Evolutionary conservation across 2,888 invertebrate species (phyloP), one percentile per base, ranked within the genome.

Genomic region (Pachydiplax longipennis): DNA sequence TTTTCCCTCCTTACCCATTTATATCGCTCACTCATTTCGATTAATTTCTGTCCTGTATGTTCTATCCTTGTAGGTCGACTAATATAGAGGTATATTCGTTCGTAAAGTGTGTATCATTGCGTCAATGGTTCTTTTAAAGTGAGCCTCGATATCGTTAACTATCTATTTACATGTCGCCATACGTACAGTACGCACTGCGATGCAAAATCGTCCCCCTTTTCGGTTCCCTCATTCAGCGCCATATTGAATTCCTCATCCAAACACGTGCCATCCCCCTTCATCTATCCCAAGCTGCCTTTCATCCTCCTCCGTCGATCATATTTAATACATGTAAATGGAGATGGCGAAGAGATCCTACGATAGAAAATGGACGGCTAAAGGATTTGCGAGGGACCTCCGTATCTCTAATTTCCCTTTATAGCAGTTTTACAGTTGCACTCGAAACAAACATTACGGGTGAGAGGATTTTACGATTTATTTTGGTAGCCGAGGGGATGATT

Each of bases 161-260:
- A 2, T 31, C 12, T 73, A 73, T 73, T 31, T 25, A 73, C 25
- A 65, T 61, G 22, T 61, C 44, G 44, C 18, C 5, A 53, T 53
- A 53, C 5, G 15, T 18, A 18, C 18, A 18, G 53, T 18, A 53
- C 53, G 1, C 5, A 53, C 2, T 18, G 53, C 0, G 18, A 15
- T 53, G 53, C 53, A 18, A 53, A 25, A 10, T 44, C 44, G 44
- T 10, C 35, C 73, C 80, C 80, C 25, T 25, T 4, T 80, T 37
- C 81, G 40, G 15, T 40, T 22, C 81, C 40, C 31, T 73, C 73
- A 73, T 73, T 13, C 25, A 31, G 5, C 81, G 81, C 81, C 81
- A 81, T 81, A 37, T 81, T 81, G 81, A 81, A 81, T 81, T 81
- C 81, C 81, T 18, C 37, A 81, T 81, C 81, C 81, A 35, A 81